Evolutionary conservation across 2,113 vertebrate genomes (phyloP), one percentile per base, ranked within the genome.

Genomic region (Polypterus bichir): DNA sequence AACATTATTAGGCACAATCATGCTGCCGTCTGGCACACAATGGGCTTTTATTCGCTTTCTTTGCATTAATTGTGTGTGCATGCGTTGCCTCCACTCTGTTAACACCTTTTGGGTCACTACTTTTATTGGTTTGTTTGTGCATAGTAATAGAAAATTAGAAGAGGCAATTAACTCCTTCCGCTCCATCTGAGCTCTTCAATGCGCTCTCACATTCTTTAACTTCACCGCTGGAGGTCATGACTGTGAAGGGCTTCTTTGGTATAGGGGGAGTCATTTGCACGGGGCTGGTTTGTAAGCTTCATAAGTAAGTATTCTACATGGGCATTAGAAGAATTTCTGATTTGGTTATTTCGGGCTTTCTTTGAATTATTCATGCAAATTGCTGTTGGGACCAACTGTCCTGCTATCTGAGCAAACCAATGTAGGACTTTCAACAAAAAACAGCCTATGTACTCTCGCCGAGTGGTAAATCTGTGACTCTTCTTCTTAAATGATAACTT

Each of bases 91-190:
- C 27, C 27, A 27, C 27, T 27, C 27, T 27, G 27, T 27, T 27
- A 45, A 45, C 56, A 58, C 27, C 56, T 58, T 45, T 45, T 7
- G 56, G 56, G 44, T 45, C 46, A 45, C 4, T 7, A 44, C 56
- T 58, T 58, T 58, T 58, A 45, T 45, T 58, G 56, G 56, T 58
- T 4, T 56, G 27, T 44, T 58, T 58, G 56, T 45, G 56, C 56
- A 58, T 58, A 58, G 27, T 58, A 58, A 58, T 58, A 58, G 56
- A 58, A 58, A 58, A 58, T 58, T 58, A 58, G 46, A 45, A 58
- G 44, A 58, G 44, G 56, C 56, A 58, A 58, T 58, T 58, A 58
- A 58, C 56, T 58, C 44, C 44, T 3, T 9, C 5, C 46, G 6
- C 6, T 45, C 56, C 9, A 58, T 58, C 56, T 45, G 44, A 7